A percentile compares a stretch with the other conserved stretches of the same genome.
These are phyloP conservation scores for Tinea pellionella DNA, from an alignment of 2,888 invertebrate species.

Conservation along the genomic window DNA sequence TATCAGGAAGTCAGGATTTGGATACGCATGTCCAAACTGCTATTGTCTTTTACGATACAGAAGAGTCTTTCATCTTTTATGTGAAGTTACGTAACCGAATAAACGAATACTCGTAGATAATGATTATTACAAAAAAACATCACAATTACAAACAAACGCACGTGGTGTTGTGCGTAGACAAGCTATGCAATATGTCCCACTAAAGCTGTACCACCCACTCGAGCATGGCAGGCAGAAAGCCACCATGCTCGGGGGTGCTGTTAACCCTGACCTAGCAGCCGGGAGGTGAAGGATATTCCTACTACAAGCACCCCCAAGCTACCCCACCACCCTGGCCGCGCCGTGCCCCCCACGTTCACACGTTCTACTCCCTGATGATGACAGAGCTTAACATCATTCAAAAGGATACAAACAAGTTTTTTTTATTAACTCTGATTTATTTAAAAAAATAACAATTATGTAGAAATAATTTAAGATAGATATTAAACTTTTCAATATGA, in stretches of 20 bases:
- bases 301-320: slow-evolving; percentile 37
- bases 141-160: neutral
- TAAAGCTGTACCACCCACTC: neutral
- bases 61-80: neutral
- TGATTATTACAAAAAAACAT: neutral
- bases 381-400: neutral
- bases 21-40: slow-evolving; percentile 56
- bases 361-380: slow-evolving; percentile 2
- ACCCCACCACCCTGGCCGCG: slow-evolving; percentile 36
- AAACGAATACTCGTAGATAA: neutral
- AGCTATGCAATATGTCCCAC: neutral
- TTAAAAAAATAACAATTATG: no score
- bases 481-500: no score
- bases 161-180: neutral
- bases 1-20: slow-evolving; percentile 28
- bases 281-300: slow-evolving; percentile 65
- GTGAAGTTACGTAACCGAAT: neutral
- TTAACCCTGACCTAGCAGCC: slow-evolving; percentile 66
- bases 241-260: slow-evolving; percentile 49
- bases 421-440: no score
- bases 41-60: neutral
- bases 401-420: neutral
- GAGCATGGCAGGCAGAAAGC: neutral
- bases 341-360: slow-evolving; percentile 24
- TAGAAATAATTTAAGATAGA: no score